A percentile compares a stretch with the other conserved stretches of the same genome.
phyloP scores from a whole-genome alignment of 53 echinoderm and acorn worm species.

The Echinometra lucunter region DNA sequence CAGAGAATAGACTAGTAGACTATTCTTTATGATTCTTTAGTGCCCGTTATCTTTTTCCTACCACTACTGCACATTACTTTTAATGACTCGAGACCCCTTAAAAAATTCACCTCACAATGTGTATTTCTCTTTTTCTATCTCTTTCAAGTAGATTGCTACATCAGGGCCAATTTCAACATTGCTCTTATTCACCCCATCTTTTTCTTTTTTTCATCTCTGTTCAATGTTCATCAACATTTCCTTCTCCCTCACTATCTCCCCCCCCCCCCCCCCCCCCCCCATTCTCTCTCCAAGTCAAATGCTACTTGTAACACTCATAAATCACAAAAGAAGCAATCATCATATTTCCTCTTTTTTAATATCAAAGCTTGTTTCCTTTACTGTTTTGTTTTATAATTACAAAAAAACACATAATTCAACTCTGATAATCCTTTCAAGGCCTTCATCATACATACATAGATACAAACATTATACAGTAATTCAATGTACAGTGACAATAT shows the following conservation, averaged over 20 bases:
- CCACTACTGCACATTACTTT: too few relatives aligned
- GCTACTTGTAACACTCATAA: background rate
- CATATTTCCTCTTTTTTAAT: slow-evolving; percentile 38
- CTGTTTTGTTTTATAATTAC: slow-evolving; percentile 60
- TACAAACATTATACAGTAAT: slow-evolving; percentile 3
- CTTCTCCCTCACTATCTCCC: background rate
- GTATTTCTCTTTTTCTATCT: too few relatives aligned
- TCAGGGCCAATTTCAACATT: too few relatives aligned
- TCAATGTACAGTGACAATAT: slow-evolving; percentile 35
- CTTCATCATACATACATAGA: background rate
- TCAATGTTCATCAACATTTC: background rate
- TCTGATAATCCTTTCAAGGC: slow-evolving; percentile 44
- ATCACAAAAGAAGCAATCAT: background rate
- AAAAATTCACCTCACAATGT: too few relatives aligned
- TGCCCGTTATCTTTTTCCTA: too few relatives aligned
- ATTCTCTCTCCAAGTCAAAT: background rate
- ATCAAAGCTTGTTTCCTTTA: slow-evolving; percentile 68
- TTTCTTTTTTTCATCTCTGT: background rate
- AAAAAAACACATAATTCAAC: slow-evolving; percentile 57
- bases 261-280: background rate
- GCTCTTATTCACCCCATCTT: background rate
- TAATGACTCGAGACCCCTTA: too few relatives aligned
- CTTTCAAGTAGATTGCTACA: too few relatives aligned
- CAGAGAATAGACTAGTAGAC: too few relatives aligned
- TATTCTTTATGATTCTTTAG: too few relatives aligned